Conservation (phyloP, 2,797 vertebrate species). For the Mallotus villosus region DNA sequence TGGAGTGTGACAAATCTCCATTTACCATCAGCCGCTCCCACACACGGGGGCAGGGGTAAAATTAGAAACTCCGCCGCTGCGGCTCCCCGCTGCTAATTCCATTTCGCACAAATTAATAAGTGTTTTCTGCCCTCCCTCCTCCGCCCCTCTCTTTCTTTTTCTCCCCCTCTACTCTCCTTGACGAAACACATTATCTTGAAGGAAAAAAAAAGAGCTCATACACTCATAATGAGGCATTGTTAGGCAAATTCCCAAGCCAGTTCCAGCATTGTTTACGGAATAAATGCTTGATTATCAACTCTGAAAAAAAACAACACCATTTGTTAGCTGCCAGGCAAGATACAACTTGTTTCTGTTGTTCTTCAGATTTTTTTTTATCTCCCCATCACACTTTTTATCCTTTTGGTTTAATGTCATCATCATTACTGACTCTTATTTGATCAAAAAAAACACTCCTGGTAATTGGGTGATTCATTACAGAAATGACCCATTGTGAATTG, state of each 20-base stretch:
- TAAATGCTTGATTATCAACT: slow-evolving; percentile 79
- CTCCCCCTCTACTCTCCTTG: slow-evolving; percentile 66
- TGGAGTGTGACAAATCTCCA: slow-evolving; percentile 84
- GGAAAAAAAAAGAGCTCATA: slow-evolving; percentile 67
- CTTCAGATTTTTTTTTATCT: slow-evolving; percentile 53
- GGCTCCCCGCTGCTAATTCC: slow-evolving; percentile 80
- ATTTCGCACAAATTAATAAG: slow-evolving; percentile 85
- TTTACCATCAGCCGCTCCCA: slow-evolving; percentile 69
- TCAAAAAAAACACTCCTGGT: slow-evolving; percentile 65
- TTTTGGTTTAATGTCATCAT: slow-evolving; percentile 64
- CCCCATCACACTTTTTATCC: slow-evolving; percentile 37
- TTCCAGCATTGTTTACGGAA: slow-evolving; percentile 76
- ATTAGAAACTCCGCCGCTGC: slow-evolving; percentile 76
- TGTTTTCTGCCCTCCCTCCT: slow-evolving; percentile 66
- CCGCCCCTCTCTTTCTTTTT: slow-evolving; percentile 21
- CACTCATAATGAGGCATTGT: slow-evolving; percentile 80
- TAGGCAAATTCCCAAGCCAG: slow-evolving; percentile 77
- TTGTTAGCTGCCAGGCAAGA: slow-evolving; percentile 64
- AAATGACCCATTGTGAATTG: slow-evolving; percentile 68
- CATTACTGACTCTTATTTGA: slow-evolving; percentile 67
- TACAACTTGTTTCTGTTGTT: slow-evolving; percentile 62
- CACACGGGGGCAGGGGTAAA: slow-evolving; percentile 75
- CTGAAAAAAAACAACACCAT: slow-evolving; percentile 39
- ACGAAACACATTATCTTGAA: slow-evolving; percentile 77
- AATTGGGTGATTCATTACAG: slow-evolving; percentile 72